These are phyloP conservation scores for Hylomyscus alleni DNA, from an alignment of 2,797 vertebrate species.

Conservation along the genomic window DNA sequence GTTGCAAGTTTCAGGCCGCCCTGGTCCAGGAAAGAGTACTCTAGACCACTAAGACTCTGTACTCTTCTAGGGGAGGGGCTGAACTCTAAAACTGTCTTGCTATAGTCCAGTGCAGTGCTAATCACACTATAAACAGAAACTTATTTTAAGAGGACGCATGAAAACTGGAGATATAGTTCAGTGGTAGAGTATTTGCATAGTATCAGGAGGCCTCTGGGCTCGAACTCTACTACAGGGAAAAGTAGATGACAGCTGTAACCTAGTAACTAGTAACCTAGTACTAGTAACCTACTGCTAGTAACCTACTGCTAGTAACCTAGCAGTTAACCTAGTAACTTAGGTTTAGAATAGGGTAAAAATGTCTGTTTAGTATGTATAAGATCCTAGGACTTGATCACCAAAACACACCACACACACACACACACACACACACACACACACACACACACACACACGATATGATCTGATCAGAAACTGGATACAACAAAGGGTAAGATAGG, in stretches of 20 bases:
- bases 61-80: not conserved
- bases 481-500: not conserved
- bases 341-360: not conserved
- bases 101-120: not conserved
- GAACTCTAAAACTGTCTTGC: not conserved
- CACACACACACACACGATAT: not conserved
- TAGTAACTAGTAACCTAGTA: too few relatives aligned
- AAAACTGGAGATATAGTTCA: not conserved
- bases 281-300: too few relatives aligned
- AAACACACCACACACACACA: not conserved
- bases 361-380: not conserved
- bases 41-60: not conserved
- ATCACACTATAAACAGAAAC: not conserved
- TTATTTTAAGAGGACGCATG: conserved; percentile 18
- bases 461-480: conserved; percentile 20
- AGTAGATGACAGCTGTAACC: not conserved
- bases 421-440: not conserved
- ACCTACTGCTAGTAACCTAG: too few relatives aligned
- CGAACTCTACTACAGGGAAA: not conserved
- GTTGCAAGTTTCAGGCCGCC: not conserved
- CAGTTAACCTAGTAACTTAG: too few relatives aligned
- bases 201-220: not conserved
- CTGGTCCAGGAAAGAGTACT: not conserved
- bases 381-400: not conserved
- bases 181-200: not conserved